Evolutionary conservation across 2,797 vertebrate species (phyloP).

Genomic region (Sebastiscus albofasciatus): DNA sequence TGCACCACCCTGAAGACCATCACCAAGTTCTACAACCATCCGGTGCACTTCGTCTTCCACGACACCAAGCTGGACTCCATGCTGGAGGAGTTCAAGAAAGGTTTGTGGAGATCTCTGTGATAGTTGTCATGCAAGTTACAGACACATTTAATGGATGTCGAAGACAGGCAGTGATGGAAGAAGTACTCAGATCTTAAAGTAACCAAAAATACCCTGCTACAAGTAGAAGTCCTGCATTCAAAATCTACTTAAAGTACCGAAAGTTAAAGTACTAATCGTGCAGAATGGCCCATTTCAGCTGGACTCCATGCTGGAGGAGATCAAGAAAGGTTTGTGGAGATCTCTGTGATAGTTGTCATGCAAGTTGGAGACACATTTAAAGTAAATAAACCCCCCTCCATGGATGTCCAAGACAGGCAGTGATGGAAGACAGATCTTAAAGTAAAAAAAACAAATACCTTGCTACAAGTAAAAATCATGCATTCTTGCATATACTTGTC

Average conservation of each 20-base stretch:
- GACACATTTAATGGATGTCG: neutral
- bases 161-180: too few species aligned
- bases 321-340: too few species aligned
- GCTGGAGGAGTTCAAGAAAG: slow-evolving; percentile 99
- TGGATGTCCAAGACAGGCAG: too few species aligned
- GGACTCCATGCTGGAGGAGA: too few species aligned
- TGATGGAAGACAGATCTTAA: neutral
- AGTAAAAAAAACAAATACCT: neutral
- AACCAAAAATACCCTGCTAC: too few species aligned
- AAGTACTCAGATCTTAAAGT: neutral
- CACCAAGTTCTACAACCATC: slow-evolving; percentile 98
- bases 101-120: slow-evolving; percentile 67
- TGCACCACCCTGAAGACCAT: slow-evolving; percentile 96
- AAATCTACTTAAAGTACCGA: neutral
- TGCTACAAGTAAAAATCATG: too few species aligned
- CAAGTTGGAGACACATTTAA: too few species aligned
- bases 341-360: too few species aligned
- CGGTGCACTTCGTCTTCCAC: slow-evolving; percentile 97
- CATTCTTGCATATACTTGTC: neutral
- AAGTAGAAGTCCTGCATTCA: neutral
- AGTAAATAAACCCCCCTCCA: too few species aligned
- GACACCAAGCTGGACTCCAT: slow-evolving; percentile 98
- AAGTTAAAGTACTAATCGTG: too few species aligned
- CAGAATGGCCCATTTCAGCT: too few species aligned
- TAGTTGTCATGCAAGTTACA: neutral